phyloP scores from a whole-genome alignment of 30 jellyfish, hydroid and myxozoan genomes.

The Clytia hemisphaerica region DNA sequence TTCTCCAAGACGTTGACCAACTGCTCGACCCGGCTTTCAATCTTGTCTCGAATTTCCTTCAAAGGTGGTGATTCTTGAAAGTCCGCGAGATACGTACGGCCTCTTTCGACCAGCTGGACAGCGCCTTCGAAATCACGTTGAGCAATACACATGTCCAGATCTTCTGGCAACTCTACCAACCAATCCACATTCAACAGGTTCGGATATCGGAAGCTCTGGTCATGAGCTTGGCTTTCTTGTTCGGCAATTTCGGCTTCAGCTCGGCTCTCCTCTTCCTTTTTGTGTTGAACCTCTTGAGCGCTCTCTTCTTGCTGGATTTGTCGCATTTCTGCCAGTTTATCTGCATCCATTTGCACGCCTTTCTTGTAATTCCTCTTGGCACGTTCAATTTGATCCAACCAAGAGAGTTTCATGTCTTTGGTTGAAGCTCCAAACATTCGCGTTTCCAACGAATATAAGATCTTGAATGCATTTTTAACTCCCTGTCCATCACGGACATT shows the following conservation, averaged over 20 bases:
- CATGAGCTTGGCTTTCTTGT: not conserved
- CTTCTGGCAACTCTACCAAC: constrained; percentile 93
- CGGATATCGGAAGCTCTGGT: constrained; percentile 27
- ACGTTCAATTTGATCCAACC: constrained; percentile 83
- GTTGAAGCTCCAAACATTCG: constrained; percentile 89
- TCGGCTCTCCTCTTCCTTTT: constrained; percentile 19
- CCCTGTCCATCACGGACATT: constrained; percentile 96
- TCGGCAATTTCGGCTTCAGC: not conserved
- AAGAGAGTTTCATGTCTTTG: constrained; percentile 69
- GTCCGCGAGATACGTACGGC: constrained; percentile 63
- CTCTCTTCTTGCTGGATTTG: not conserved
- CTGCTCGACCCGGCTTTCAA: constrained; percentile 60
- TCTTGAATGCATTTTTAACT: constrained; percentile 70
- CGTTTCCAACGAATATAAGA: constrained; percentile 65
- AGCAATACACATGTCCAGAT: constrained; percentile 93
- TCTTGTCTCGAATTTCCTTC: constrained; percentile 45
- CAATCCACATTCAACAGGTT: constrained; percentile 82
- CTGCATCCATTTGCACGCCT: constrained; percentile 41
- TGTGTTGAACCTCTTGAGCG: not conserved
- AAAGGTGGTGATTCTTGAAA: constrained; percentile 80
- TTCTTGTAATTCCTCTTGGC: constrained; percentile 79
- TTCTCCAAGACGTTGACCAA: constrained; percentile 66
- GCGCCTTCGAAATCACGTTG: constrained; percentile 90
- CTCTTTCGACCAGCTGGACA: constrained; percentile 71
- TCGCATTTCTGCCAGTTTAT: not conserved